Conservation (phyloP, 1,140 invertebrate genomes). For the Rhopalosiphum padi region DNA sequence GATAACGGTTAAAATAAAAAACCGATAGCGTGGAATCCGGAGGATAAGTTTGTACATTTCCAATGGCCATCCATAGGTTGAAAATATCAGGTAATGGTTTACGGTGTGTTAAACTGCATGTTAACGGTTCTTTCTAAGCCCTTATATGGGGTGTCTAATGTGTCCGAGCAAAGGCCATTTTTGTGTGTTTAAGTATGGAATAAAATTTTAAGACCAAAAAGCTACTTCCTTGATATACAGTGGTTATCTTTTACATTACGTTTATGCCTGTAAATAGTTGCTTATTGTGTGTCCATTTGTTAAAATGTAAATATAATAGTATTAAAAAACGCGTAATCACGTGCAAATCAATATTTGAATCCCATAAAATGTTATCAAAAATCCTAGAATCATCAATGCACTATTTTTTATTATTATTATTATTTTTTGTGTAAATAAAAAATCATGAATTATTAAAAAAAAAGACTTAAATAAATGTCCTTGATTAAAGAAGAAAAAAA, state of each 20-base stretch:
- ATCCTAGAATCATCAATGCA: neutral
- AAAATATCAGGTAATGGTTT: constrained; percentile 28
- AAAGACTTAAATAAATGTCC: neutral
- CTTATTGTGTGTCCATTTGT: neutral
- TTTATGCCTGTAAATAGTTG: neutral
- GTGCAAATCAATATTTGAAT: neutral
- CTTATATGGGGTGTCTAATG: constrained; percentile 22
- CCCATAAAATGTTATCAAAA: neutral
- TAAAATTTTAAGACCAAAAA: constrained; percentile 9
- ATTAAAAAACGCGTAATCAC: neutral
- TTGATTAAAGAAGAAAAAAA: constrained; percentile 1
- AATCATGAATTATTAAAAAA: no score
- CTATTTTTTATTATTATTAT: neutral
- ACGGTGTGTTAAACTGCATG: constrained; percentile 16
- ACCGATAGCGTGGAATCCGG: neutral
- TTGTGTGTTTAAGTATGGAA: neutral
- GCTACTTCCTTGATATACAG: neutral
- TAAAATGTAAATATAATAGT: neutral
- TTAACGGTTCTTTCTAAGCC: constrained; percentile 29
- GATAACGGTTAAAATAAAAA: neutral
- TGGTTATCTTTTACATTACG: neutral
- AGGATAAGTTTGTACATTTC: neutral
- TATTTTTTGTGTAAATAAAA: neutral
- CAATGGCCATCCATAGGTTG: neutral
- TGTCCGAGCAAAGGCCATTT: neutral